These are phyloP conservation scores for Hipparchia sbordonii DNA, from an alignment of 2,888 invertebrate species.

Conservation along the genomic window DNA sequence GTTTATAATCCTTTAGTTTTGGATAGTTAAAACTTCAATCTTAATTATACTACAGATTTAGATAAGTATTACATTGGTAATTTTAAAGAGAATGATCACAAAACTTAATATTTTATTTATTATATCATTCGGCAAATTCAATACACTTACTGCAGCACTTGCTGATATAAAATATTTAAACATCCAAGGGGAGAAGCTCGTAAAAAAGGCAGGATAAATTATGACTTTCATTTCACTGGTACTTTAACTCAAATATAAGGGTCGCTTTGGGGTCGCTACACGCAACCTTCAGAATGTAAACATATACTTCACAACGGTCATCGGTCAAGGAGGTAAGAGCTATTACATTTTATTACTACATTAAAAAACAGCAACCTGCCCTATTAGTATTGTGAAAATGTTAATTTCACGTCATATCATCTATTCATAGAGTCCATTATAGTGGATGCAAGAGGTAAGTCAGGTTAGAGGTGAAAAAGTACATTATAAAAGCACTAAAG, in stretches of 20 bases:
- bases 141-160: constrained; percentile 1
- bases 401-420: constrained; percentile 4
- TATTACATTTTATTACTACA: constrained; percentile 28
- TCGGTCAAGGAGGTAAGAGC: constrained; percentile 7
- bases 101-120: too few species aligned
- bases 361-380: constrained; percentile 4
- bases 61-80: background rate
- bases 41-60: background rate
- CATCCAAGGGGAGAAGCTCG: constrained; percentile 7
- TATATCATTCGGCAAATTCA: background rate
- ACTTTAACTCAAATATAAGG: constrained; percentile 12
- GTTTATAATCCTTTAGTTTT: background rate
- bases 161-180: constrained; percentile 13
- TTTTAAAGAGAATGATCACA: background rate
- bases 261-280: constrained; percentile 9
- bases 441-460: background rate
- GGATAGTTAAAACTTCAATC: background rate
- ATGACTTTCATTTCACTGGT: constrained; percentile 18
- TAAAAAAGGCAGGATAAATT: constrained; percentile 23
- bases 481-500: background rate
- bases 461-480: background rate
- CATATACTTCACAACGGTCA: constrained; percentile 18
- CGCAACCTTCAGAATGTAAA: constrained; percentile 31
- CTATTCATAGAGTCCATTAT: too few species aligned
- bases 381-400: background rate